Evolutionary conservation across 2,797 vertebrate genomes (phyloP), one percentile per base, ranked within the genome.

Genomic region (Sebastes itinus): DNA sequence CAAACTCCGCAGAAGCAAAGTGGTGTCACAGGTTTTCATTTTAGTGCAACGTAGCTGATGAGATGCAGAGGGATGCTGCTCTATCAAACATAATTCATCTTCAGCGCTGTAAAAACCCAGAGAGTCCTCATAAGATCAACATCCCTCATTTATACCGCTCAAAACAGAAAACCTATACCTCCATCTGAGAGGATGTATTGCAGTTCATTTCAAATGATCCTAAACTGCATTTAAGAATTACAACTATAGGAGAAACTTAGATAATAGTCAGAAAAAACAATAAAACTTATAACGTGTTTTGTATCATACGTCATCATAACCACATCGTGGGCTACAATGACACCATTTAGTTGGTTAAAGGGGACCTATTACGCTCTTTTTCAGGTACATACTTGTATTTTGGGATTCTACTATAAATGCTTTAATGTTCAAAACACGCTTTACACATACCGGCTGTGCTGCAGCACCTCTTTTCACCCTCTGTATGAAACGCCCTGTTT

Each of bases 41-140:
- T 71, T 22, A 58, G 60, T 54, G 58, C 27, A 27, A 42, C 2
- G 7, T n/a, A 28, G 55, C 72, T 60, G 33, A 88, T 67, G 66
- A 78, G 66, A 84, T 76, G 74, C 71, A 75, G 75, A 67, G 9
- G 52, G 81, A 82, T 25, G 76, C 49, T 54, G 28, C 54, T 32
- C 38, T 18, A 38, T 69, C 30, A 32, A 67, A 62, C 62, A 68
- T 42, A 74, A 82, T 59, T 82, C 56, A 84, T 81, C 69, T 55
- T 68, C 52, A 4, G 66, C 22, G 7, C 30, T 52, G 23, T 11
- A 66, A 42, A 75, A 82, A 33, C 54, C 25, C 58, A 63, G 20
- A 0, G 32, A 62, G 74, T 2, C 1, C 32, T 55, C 54, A 9
- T 3, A 25, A 46, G 32, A 32, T 23, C 52, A 33, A n/a, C 61